Evolutionary conservation across 2,113 vertebrate genomes (phyloP).

Genomic region (Podarcis raffonei): DNA sequence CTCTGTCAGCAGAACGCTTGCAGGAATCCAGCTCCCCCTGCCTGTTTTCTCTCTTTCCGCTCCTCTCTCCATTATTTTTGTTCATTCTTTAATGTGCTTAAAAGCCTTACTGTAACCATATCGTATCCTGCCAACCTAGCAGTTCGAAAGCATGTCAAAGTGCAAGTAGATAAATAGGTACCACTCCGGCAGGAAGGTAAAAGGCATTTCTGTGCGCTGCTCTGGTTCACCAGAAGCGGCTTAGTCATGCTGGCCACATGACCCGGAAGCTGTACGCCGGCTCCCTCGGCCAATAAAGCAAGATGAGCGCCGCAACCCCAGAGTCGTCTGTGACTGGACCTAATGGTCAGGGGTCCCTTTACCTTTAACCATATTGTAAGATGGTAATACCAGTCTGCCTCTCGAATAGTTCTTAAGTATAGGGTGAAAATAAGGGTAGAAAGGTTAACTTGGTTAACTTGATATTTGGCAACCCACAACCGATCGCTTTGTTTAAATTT

Average conservation of each 20-base stretch:
- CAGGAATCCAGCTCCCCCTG: slow-evolving; percentile 7
- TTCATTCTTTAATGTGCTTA: slow-evolving; percentile 17
- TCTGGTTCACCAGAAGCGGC: too few species aligned
- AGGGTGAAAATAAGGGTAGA: background rate
- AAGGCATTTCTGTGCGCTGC: too few species aligned
- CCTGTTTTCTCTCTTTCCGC: too few species aligned
- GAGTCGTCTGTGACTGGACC: too few species aligned
- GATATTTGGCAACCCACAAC: background rate
- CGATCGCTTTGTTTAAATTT: background rate
- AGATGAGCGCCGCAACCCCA: too few species aligned
- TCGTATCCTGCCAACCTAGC: background rate
- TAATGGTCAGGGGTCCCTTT: too few species aligned
- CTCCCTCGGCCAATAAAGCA: too few species aligned
- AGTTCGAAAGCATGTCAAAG: too few species aligned
- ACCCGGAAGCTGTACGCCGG: too few species aligned
- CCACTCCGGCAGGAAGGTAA: too few species aligned
- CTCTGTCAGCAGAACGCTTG: background rate
- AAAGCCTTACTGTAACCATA: background rate
- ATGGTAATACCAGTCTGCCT: background rate
- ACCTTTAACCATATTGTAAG: background rate
- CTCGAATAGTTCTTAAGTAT: slow-evolving; percentile 20
- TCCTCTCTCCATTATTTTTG: fast-evolving
- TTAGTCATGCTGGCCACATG: too few species aligned
- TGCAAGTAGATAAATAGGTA: too few species aligned
- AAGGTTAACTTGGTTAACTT: background rate